phyloP scores from a whole-genome alignment of 2,888 invertebrate species.

The Tenthredo amoena region DNA sequence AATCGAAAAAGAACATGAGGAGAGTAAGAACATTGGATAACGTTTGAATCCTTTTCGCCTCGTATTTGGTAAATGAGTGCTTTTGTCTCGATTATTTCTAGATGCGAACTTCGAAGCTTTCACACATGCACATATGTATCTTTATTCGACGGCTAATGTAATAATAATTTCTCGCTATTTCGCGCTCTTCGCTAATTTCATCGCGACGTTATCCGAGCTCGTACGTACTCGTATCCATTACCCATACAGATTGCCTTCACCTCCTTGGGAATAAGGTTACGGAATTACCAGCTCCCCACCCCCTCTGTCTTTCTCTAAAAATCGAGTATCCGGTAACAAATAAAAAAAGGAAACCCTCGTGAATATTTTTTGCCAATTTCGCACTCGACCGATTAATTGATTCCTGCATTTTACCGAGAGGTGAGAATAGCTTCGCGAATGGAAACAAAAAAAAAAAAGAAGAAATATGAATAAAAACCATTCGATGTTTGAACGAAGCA shows the following conservation, averaged over 20 bases:
- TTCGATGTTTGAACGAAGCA: background rate
- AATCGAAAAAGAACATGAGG: background rate
- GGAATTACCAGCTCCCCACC: background rate
- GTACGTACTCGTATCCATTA: conserved; percentile 25
- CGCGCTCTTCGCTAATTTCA: background rate
- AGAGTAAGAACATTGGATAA: background rate
- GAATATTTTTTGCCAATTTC: too few species aligned
- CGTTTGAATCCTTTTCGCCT: background rate
- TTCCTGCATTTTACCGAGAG: background rate
- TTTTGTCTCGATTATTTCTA: background rate
- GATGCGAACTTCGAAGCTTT: background rate
- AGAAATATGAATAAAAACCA: background rate
- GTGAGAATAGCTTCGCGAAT: background rate
- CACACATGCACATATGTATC: background rate
- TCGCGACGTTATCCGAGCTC: background rate
- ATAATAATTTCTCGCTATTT: background rate
- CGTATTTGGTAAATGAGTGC: background rate
- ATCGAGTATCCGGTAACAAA: background rate
- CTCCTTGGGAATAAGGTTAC: conserved; percentile 36
- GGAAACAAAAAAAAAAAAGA: background rate
- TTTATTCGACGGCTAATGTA: background rate
- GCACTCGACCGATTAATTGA: background rate
- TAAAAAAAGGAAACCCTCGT: background rate
- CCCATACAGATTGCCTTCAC: conserved; percentile 37
- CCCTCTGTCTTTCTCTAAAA: background rate